Conservation (phyloP, 1,140 invertebrate genomes). For the Tribolium madens region DNA sequence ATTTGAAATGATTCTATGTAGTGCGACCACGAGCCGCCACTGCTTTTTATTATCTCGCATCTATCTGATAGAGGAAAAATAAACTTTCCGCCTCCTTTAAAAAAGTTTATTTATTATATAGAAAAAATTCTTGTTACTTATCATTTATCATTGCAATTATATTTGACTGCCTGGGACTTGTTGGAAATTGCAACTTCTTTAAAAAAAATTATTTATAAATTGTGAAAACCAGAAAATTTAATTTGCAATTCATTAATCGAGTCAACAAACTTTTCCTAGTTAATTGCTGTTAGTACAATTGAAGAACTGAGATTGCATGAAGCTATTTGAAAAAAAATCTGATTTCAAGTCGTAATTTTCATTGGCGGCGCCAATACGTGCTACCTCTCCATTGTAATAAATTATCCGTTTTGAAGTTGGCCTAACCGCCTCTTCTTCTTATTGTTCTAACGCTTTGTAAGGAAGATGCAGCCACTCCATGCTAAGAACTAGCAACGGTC, state of each 20-base stretch:
- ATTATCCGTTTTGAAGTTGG: neutral
- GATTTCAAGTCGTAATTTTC: neutral
- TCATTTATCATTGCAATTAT: too few relatives aligned
- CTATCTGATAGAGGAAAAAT: too few relatives aligned
- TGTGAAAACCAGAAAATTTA: neutral
- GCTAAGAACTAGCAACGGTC: conserved; percentile 34
- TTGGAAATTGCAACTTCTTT: too few relatives aligned
- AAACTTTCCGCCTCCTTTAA: too few relatives aligned
- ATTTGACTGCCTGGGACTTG: too few relatives aligned
- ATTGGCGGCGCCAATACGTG: neutral
- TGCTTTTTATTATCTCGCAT: too few relatives aligned
- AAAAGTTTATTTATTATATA: too few relatives aligned
- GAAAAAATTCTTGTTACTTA: too few relatives aligned
- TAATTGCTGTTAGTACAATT: neutral
- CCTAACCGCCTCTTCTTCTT: conserved; percentile 11
- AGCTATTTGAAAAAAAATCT: neutral
- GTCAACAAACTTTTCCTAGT: neutral
- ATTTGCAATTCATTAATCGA: neutral
- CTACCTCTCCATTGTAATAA: neutral
- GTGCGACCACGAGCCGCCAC: too few relatives aligned
- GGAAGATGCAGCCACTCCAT: conserved; percentile 7
- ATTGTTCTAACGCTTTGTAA: conserved; percentile 6
- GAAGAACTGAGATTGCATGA: neutral
- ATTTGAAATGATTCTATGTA: too few relatives aligned
- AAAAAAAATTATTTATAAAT: too few relatives aligned